Evolutionary conservation across 1,140 invertebrate genomes (phyloP).

Genomic region (Ceratoteleas bidentatus): DNA sequence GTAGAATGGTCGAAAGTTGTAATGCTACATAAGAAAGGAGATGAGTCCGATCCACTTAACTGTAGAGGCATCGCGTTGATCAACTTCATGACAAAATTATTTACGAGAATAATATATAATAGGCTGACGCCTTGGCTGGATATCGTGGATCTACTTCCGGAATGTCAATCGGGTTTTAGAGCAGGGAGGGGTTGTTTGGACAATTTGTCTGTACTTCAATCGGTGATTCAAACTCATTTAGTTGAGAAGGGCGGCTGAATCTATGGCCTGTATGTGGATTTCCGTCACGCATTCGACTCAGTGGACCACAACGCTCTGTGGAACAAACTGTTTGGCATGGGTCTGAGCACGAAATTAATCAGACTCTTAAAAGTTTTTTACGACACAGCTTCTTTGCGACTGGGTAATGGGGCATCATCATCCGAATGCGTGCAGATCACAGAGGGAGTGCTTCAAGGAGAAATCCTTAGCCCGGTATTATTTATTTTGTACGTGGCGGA

Average conservation of each 20-base stretch:
- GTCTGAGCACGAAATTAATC: background rate
- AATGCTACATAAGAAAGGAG: constrained; percentile 2
- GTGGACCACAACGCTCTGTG: background rate
- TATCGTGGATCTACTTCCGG: background rate
- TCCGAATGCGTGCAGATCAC: background rate
- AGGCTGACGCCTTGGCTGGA: background rate
- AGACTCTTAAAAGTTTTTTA: background rate
- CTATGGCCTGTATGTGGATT: background rate
- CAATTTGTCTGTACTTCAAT: background rate
- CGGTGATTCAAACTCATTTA: background rate
- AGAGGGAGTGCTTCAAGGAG: too few relatives aligned
- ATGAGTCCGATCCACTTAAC: background rate
- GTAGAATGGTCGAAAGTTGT: background rate
- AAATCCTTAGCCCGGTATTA: too few relatives aligned
- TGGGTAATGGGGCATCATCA: background rate
- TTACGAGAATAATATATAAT: background rate
- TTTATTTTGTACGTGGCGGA: too few relatives aligned
- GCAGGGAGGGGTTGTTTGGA: background rate
- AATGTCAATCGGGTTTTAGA: background rate
- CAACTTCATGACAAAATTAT: background rate
- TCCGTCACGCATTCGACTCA: background rate
- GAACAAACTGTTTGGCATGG: background rate
- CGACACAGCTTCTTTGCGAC: background rate
- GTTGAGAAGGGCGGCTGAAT: background rate
- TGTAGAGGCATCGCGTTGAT: constrained; percentile 6